A percentile compares a stretch with the other conserved stretches of the same genome.
Conservation (phyloP, 2,797 vertebrate genomes). For the Harpagifer antarcticus region DNA sequence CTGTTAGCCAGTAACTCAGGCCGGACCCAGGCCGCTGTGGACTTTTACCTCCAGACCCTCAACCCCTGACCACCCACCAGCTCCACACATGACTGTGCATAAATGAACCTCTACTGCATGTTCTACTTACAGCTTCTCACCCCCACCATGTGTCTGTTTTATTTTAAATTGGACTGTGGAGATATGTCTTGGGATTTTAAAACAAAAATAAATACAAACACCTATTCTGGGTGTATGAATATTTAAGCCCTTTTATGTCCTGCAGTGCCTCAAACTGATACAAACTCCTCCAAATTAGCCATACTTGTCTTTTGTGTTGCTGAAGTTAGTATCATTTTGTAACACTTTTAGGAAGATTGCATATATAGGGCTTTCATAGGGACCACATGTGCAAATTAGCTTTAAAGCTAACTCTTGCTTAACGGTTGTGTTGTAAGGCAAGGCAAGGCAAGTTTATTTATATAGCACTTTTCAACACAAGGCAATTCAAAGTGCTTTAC, state of each 20-base stretch:
- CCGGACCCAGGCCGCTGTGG: slow-evolving; percentile 54
- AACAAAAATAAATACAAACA: slow-evolving; percentile 41
- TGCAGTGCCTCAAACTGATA: slow-evolving; percentile 41
- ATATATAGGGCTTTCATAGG: too few relatives aligned
- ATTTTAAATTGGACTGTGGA: slow-evolving; percentile 10
- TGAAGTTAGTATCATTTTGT: slow-evolving; percentile 4
- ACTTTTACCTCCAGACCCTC: slow-evolving; percentile 67
- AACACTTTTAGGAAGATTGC: too few relatives aligned
- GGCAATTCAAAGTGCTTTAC: too few relatives aligned
- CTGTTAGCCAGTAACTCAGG: slow-evolving; percentile 75
- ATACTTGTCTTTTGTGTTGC: slow-evolving; percentile 12
- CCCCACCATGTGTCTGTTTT: slow-evolving; percentile 14
- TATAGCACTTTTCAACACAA: too few relatives aligned
- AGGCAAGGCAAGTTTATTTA: too few relatives aligned
- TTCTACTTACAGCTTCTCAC: neutral
- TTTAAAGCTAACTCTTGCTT: too few relatives aligned
- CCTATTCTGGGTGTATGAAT: slow-evolving; percentile 55
- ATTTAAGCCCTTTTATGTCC: slow-evolving; percentile 44
- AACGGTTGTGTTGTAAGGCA: too few relatives aligned
- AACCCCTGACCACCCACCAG: slow-evolving; percentile 44
- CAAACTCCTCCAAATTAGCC: slow-evolving; percentile 29
- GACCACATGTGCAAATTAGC: too few relatives aligned
- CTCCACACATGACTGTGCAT: slow-evolving; percentile 68
- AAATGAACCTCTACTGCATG: slow-evolving; percentile 48
- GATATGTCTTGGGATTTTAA: slow-evolving; percentile 31